These are phyloP conservation scores for Archaeoteleia sp. DNA, from an alignment of 2,888 invertebrate genomes.

Conservation along the genomic window DNA sequence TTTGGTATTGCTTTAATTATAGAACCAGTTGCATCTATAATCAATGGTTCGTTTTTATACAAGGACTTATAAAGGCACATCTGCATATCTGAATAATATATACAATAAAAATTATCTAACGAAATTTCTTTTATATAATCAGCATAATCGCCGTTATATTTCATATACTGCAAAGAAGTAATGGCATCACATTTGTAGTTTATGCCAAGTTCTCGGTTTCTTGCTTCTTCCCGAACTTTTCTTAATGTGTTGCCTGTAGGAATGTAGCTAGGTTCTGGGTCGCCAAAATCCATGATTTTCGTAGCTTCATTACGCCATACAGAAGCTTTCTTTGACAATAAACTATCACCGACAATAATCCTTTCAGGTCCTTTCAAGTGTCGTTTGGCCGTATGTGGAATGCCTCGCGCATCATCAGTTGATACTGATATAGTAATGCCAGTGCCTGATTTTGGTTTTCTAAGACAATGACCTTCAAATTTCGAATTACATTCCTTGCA, in stretches of 20 bases:
- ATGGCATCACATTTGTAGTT: background rate
- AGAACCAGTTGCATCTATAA: constrained; percentile 48
- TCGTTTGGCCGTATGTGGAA: too few species aligned
- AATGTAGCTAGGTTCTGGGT: constrained; percentile 7
- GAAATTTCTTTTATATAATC: constrained; percentile 36
- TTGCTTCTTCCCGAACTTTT: constrained; percentile 17
- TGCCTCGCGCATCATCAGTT: too few species aligned
- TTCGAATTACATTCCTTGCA: too few species aligned
- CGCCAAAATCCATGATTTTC: constrained; percentile 6
- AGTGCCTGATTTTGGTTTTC: too few species aligned
- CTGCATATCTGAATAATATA: constrained; percentile 38
- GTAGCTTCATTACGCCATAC: constrained; percentile 4
- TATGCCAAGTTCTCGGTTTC: constrained; percentile 7
- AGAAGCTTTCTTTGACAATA: constrained; percentile 2
- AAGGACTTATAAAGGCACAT: constrained; percentile 31
- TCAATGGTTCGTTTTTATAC: constrained; percentile 25
- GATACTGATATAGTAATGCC: too few species aligned
- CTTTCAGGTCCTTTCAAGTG: background rate
- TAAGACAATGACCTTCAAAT: too few species aligned
- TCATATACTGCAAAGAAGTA: constrained; percentile 15
- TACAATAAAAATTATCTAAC: constrained; percentile 28
- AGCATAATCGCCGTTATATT: constrained; percentile 28
- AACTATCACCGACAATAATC: background rate
- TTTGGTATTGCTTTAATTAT: constrained; percentile 24
- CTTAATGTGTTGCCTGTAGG: background rate